Evolutionary conservation across 37 sponge, comb jelly and placozoan genomes (phyloP), one percentile per base, ranked within the genome.

Genomic region (Beroe forskalii): DNA sequence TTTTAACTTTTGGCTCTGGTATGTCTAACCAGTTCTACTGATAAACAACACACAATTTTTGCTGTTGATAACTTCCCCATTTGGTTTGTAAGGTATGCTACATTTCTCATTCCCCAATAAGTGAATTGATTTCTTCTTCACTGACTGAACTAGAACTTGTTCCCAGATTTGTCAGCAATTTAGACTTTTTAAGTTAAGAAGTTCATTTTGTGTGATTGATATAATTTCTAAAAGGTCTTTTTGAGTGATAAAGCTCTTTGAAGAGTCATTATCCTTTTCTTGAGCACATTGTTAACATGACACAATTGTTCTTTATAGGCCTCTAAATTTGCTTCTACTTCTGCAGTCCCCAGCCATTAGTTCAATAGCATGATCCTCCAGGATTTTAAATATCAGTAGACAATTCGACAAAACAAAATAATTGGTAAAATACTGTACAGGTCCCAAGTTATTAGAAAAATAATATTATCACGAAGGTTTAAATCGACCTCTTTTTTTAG

Each of bases 21-120:
- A n/a, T 80, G n/a, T 33, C 35, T 48, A 42, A 17, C 8, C 12
- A 44, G 0, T 4, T 80, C 86, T 20, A 43, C 55, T n/a, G 86
- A 80, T 20, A 80, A 25, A 25, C n/a, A 80, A n/a, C 3, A 80
- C 86, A 80, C 86, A 80, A 37, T 80, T 80, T n/a, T 41, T 80
- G 86, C 40, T 80, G 86, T 42, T 80, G 55, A 44, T 41, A 9
- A 38, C 38, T 23, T 8, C 86, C 86, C 86, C 86, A 80, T 6
- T 20, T 24, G 12, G 86, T 33, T 44, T 41, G 30, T 80, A 80
- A 6, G 22, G 8, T 4, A 80, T 80, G 86, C 55, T 44, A 80
- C 86, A 80, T 23, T 80, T 80, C 86, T 12, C 42, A 27, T n/a
- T n/a, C n/a, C n/a, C 86, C 86, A 40, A 80, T 30, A 80, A 80